Evolutionary conservation across 2,797 vertebrate species (phyloP).

Genomic region (Agapornis canus): DNA sequence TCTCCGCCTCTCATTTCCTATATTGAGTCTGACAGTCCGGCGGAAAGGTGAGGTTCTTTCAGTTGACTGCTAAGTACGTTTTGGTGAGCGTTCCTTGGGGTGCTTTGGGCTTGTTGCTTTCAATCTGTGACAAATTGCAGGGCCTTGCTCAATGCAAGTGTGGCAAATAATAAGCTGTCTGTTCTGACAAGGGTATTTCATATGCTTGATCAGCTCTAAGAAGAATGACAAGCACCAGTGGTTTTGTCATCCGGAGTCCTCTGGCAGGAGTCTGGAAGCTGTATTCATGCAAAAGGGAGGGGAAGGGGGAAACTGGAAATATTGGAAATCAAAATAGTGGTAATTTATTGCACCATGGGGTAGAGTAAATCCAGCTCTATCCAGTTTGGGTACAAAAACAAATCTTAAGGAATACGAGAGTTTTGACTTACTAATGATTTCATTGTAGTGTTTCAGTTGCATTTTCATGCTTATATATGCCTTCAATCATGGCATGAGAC

Average conservation of each 20-base stretch:
- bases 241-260: slow-evolving; percentile 48
- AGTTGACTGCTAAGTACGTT: background rate
- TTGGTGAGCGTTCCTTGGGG: background rate
- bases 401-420: background rate
- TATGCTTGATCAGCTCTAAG: slow-evolving; percentile 53
- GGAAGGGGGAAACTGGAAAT: background rate
- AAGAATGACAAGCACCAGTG: slow-evolving; percentile 35
- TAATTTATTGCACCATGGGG: background rate
- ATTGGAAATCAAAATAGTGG: slow-evolving; percentile 8
- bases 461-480: background rate
- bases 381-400: slow-evolving; percentile 13
- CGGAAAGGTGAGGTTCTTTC: slow-evolving; percentile 85
- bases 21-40: slow-evolving; percentile 96
- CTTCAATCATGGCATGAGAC: background rate
- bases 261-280: slow-evolving; percentile 11
- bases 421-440: slow-evolving; percentile 42
- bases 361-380: background rate
- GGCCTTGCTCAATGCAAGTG: background rate
- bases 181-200: slow-evolving; percentile 57
- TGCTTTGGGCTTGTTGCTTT: background rate
- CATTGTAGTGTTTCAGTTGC: background rate
- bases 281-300: slow-evolving; percentile 41
- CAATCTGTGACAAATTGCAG: slow-evolving; percentile 44
- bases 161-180: slow-evolving; percentile 41
- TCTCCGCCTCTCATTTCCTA: slow-evolving; percentile 97